These are phyloP conservation scores for Thymelicus sylvestris DNA, from an alignment of 2,888 invertebrate species.

Conservation along the genomic window DNA sequence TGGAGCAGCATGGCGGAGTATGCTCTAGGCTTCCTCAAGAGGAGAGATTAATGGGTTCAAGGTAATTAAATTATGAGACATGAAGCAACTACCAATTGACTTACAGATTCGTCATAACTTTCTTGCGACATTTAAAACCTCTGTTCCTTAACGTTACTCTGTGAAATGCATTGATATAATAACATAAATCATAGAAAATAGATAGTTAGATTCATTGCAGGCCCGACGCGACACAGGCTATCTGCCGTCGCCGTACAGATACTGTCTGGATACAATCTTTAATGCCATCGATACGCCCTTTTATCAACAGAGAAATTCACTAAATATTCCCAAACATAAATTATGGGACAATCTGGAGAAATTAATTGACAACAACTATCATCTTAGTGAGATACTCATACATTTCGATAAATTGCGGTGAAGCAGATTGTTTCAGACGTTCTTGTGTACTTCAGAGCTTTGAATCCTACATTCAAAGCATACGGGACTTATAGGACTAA, in stretches of 20 bases:
- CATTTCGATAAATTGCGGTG: no score
- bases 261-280: slow-evolving; percentile 6
- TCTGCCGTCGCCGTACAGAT: neutral
- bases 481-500: no score
- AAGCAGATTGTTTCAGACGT: no score
- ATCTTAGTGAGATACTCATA: neutral
- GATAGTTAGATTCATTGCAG: slow-evolving; percentile 47
- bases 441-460: no score
- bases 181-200: slow-evolving; percentile 46
- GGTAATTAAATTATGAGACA: no score
- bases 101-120: no score
- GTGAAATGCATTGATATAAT: slow-evolving; percentile 45
- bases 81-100: no score
- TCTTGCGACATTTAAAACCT: neutral
- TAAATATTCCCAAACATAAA: neutral
- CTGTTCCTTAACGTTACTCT: slow-evolving; percentile 23
- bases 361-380: slow-evolving; percentile 10
- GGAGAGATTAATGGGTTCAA: no score
- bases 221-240: slow-evolving; percentile 5
- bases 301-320: slow-evolving; percentile 24
- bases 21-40: no score
- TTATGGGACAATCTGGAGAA: neutral
- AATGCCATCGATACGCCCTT: slow-evolving; percentile 8
- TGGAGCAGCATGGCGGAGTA: no score
- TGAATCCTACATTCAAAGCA: no score